Evolutionary conservation across 2,888 invertebrate species (phyloP), one percentile per base, ranked within the genome.

Genomic region (Phragmatobia fuliginosa): DNA sequence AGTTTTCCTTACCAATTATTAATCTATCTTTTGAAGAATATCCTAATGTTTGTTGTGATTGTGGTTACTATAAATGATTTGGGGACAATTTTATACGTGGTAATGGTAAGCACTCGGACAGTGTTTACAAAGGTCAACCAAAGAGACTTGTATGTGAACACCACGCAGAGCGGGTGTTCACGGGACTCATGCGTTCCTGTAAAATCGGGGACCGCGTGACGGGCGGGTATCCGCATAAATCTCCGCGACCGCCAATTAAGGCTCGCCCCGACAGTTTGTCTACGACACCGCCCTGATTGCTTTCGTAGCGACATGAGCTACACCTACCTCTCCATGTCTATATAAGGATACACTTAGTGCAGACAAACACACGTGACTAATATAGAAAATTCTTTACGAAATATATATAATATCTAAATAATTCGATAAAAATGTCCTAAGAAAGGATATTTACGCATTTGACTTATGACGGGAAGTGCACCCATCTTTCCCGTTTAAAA

Each of bases 211-310:
- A 80, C 88, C 89, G 87, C 87, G 89, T 91, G 92, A 92, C 91
- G 93, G 90, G 87, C 90, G 90, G 89, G 90, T 87, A 90, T 86
- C 91, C 92, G 93, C 93, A 95, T 95, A 95, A 95, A 95, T 95
- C 95, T 94, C 91, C 75, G 85, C 90, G 92, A 94, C 95, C 94
- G 93, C 95, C 95, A 95, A 95, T 95, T 95, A 95, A 92, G 94
- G 92, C 83, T 88, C 90, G 85, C 92, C 92, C 91, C 94, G 94
- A 94, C 94, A 94, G 93, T 94, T 94, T 94, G 94, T 94, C 94
- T 94, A 92, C 93, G 90, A 90, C 90, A 91, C 90, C 91, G 91
- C 91, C 93, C 92, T 95, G 95, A 95, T 96, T 96, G 96, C 95
- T 95, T 94, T 93, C 93, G 84, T 87, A 75, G 82, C 86, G 86